Conservation (phyloP, 2,797 vertebrate genomes). For the Eutrigla gurnardus region DNA sequence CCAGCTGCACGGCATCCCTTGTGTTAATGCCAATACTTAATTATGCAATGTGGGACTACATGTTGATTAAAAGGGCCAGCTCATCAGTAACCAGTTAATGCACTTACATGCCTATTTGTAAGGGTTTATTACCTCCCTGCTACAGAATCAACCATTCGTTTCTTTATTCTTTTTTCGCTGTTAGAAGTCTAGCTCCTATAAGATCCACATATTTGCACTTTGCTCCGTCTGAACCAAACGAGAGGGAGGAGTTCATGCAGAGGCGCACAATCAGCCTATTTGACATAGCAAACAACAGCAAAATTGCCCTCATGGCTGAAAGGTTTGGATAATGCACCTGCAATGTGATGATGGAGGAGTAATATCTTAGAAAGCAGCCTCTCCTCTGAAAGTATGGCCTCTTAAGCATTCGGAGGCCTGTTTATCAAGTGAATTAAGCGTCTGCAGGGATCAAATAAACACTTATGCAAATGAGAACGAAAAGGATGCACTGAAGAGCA, state of each 20-base stretch:
- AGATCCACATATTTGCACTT: constrained; percentile 17
- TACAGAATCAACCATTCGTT: no score
- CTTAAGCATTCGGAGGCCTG: not conserved
- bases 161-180: not conserved
- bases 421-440: constrained; percentile 11
- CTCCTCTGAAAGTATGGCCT: not conserved
- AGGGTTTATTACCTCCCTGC: not conserved
- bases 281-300: constrained; percentile 19
- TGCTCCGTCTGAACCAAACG: not conserved
- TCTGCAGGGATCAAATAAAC: constrained; percentile 18
- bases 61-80: not conserved
- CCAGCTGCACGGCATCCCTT: not conserved
- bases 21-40: constrained; percentile 17
- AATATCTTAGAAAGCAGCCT: not conserved
- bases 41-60: not conserved
- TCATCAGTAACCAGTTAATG: not conserved
- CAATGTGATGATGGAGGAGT: not conserved
- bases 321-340: constrained; percentile 11
- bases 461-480: constrained; percentile 30
- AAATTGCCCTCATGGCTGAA: constrained; percentile 13
- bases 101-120: not conserved
- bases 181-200: constrained; percentile 25
- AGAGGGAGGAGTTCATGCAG: not conserved
- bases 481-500: constrained; percentile 18
- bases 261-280: not conserved